These are phyloP conservation scores for Hydrolagus colliei DNA, from an alignment of 2,797 vertebrate species.

Conservation along the genomic window DNA sequence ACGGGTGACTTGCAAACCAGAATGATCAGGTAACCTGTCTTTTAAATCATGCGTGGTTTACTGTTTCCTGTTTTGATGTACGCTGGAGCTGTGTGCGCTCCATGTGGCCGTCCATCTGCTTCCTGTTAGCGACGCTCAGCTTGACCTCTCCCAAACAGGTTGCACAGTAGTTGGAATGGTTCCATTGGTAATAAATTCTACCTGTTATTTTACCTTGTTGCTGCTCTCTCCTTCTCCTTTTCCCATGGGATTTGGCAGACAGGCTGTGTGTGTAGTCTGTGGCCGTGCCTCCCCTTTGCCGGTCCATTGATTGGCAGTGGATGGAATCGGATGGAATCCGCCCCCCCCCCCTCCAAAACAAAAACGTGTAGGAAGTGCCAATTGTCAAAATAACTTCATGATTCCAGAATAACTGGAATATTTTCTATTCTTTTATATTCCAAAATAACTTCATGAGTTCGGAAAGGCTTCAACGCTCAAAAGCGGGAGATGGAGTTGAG, in stretches of 20 bases:
- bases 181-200: conserved; percentile 15
- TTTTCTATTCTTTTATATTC: no score
- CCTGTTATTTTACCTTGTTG: not conserved
- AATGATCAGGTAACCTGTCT: not conserved
- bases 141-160: not conserved
- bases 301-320: not conserved
- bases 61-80: conserved; percentile 5
- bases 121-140: not conserved
- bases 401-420: not conserved
- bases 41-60: not conserved
- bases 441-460: no score
- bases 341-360: not conserved
- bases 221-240: not conserved
- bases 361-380: not conserved
- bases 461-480: not conserved
- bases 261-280: not conserved
- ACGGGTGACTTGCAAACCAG: not conserved
- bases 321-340: not conserved
- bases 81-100: conserved; percentile 7
- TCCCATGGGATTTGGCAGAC: not conserved
- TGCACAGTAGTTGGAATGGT: not conserved
- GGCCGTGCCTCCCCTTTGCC: not conserved
- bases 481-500: not conserved
- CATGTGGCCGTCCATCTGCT: not conserved
- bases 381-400: not conserved